Base-by-base conservation (phyloP, 2,888 invertebrate species). In the Drosophila leonis region DNA sequence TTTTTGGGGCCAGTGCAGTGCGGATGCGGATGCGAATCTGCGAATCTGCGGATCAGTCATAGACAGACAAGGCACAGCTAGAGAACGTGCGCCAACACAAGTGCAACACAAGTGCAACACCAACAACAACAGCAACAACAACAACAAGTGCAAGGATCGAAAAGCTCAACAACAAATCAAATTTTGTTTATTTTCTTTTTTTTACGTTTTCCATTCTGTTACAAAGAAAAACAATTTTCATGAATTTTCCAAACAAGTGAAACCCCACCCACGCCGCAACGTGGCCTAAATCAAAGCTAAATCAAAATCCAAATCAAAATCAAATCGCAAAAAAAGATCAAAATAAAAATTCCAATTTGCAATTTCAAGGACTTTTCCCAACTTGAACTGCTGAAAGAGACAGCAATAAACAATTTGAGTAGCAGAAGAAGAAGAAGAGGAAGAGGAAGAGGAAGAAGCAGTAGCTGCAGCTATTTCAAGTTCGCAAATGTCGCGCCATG, bases 401-500 rank as follows among this genome's bases (percentile, higher is more conserved):
- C 66, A 67, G 67, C 67, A n/a, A 37, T 8, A 27, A 12, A 27
- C 37, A n/a, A 20, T 37, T 37, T 37, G 18, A 39, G 54, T 24
- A 15, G 37, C 20, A 37, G 33, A 13, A 41, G 10, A n/a, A 46
- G 24, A 12, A 29, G 18, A 9, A 60, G 29, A 24, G 6, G 46
- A n/a, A 13, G 13, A 35, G 5, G 61, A 29, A 39, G 7, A 15
- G 57, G 44, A 44, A 49, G 8, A 18, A 29, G 46, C 37, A 48
- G 31, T 55, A 35, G 20, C 35, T 31, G 44, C 20, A 57, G 65
- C 27, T 46, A 52, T 59, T 60, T 44, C 15, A 29, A 61, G 44
- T 48, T 46, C 54, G 24, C 42, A 65, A 73, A 80, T 76, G 62
- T 70, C 69, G 64, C 77, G 69, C 65, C 73, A 77, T 77, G 81